phyloP scores from a whole-genome alignment of 2,797 vertebrate species.

The Rhynchotus rufescens region DNA sequence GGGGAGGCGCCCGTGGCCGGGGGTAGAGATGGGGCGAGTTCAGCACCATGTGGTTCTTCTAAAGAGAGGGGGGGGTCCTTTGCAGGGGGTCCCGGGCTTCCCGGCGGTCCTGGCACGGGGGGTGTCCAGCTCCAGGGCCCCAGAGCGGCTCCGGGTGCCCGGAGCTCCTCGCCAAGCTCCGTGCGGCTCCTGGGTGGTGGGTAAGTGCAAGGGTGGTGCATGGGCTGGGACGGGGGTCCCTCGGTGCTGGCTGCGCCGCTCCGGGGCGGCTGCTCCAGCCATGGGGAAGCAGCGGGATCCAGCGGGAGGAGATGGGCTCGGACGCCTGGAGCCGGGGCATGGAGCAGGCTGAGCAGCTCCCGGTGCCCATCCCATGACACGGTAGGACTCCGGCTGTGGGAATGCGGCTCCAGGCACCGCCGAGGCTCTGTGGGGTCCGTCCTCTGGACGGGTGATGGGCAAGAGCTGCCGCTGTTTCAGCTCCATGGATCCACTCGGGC shows the following conservation, averaged over 20 bases:
- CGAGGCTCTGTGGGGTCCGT: accelerated
- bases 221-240: no score
- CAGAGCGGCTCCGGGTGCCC: no score
- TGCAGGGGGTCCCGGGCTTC: not conserved
- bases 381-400: not conserved
- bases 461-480: not conserved
- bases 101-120: not conserved
- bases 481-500: not conserved
- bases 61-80: conserved; percentile 26
- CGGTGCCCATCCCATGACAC: not conserved
- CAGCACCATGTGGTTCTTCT: conserved; percentile 78
- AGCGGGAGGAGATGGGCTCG: not conserved
- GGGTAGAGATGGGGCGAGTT: conserved; percentile 48
- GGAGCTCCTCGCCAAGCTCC: no score
- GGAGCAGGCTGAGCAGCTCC: not conserved
- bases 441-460: not conserved
- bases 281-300: accelerated
- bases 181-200: no score
- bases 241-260: no score
- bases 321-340: accelerated
- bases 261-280: not conserved
- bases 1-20: not conserved
- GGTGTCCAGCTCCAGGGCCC: no score
- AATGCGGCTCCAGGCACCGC: accelerated
- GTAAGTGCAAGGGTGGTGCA: no score